Conservation (phyloP, 1,140 invertebrate genomes). For the Elymnias hypermnestra region DNA sequence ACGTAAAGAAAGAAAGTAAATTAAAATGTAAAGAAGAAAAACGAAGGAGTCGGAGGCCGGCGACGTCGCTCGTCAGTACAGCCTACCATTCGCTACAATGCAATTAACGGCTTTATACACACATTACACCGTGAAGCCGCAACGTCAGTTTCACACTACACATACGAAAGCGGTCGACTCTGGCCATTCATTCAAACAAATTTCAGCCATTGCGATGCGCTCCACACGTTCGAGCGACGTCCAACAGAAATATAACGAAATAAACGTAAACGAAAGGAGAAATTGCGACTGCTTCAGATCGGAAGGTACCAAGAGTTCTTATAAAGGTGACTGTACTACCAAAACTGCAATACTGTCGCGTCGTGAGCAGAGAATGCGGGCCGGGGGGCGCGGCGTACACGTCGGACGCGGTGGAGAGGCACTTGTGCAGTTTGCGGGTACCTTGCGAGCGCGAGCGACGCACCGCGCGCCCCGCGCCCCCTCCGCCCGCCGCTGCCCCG, state of each 20-base stretch:
- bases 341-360: constrained; percentile 94
- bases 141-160: neutral
- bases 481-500: constrained; percentile 38
- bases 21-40: constrained; percentile 26
- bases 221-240: constrained; percentile 15
- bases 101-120: neutral
- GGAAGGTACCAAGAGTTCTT: constrained; percentile 50
- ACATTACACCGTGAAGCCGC: neutral
- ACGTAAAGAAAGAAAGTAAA: constrained; percentile 24
- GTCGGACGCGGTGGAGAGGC: constrained; percentile 87
- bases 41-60: constrained; percentile 20
- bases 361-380: constrained; percentile 82
- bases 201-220: neutral
- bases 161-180: neutral
- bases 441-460: constrained; percentile 90
- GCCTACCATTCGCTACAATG: neutral
- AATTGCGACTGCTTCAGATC: constrained; percentile 71
- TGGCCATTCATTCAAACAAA: neutral
- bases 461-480: constrained; percentile 57
- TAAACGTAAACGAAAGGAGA: constrained; percentile 45
- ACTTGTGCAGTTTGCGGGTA: constrained; percentile 92
- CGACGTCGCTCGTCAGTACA: constrained; percentile 27
- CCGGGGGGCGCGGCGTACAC: constrained; percentile 76
- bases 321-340: constrained; percentile 87
- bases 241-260: constrained; percentile 25